phyloP scores from a whole-genome alignment of 1,140 invertebrate species.

The Laodelphax striatellus region DNA sequence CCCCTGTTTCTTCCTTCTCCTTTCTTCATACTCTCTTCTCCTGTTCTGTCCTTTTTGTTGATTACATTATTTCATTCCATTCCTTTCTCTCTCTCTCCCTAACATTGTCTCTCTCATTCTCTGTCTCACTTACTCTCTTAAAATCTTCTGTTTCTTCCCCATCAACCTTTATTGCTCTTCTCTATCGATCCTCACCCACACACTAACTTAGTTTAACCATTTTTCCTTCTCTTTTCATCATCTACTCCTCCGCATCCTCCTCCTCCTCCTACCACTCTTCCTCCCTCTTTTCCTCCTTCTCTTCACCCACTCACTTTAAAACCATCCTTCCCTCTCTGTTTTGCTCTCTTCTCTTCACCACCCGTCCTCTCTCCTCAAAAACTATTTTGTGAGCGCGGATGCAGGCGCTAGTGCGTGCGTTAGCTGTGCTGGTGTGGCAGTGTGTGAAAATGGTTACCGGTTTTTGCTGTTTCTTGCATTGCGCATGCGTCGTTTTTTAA shows the following conservation, averaged over 20 bases:
- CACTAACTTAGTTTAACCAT: background rate
- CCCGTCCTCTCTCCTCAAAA: background rate
- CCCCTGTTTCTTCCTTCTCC: background rate
- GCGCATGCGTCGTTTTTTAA: too few relatives aligned
- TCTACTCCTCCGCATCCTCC: conserved; percentile 13
- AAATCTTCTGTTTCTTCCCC: background rate
- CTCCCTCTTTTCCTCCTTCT: background rate
- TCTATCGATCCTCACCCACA: background rate
- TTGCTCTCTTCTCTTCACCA: background rate
- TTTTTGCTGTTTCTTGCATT: too few relatives aligned
- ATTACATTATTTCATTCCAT: background rate
- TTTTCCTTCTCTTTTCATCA: conserved; percentile 5
- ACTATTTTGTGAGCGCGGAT: background rate
- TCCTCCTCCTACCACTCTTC: background rate
- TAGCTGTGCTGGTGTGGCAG: too few relatives aligned
- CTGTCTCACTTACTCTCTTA: background rate
- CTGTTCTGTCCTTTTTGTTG: too few relatives aligned
- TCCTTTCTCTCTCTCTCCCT: background rate
- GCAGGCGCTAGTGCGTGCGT: too few relatives aligned
- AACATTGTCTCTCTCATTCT: background rate
- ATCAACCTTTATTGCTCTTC: background rate
- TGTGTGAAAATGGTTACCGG: too few relatives aligned
- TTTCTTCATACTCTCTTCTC: background rate
- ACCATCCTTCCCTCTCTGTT: background rate
- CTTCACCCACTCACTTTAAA: background rate